These are phyloP conservation scores for Pygoscelis adeliae DNA, from an alignment of 2,113 vertebrate genomes.

Conservation along the genomic window DNA sequence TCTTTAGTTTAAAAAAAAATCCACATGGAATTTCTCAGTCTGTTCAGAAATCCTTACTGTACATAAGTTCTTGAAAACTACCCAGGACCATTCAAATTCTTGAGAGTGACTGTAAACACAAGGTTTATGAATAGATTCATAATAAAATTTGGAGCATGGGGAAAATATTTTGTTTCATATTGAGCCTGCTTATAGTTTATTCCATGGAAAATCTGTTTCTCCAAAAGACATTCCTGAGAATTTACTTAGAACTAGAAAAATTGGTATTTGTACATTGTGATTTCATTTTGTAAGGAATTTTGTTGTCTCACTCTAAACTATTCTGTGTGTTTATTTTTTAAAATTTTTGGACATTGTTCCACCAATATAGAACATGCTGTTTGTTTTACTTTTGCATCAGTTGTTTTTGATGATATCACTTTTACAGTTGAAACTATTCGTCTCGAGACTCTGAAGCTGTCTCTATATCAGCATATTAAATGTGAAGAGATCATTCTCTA, in stretches of 20 bases:
- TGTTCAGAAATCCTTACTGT: background rate
- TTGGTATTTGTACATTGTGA: rapidly evolving
- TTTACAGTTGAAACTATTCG: background rate
- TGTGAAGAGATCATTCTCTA: background rate
- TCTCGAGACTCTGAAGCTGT: background rate
- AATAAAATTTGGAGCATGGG: background rate
- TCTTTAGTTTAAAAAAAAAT: background rate
- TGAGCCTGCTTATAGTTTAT: background rate
- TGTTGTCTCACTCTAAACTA: background rate
- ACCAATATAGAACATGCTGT: background rate
- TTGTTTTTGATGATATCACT: background rate
- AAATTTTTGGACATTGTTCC: background rate
- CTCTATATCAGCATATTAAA: background rate
- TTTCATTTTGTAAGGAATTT: background rate
- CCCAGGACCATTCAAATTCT: background rate
- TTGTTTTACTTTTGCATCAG: background rate
- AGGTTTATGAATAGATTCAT: background rate
- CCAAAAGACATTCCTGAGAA: background rate
- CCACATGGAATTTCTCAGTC: background rate
- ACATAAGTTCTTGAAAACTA: background rate
- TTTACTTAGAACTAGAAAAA: background rate
- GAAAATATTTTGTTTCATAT: background rate
- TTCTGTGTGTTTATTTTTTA: background rate
- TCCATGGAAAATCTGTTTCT: background rate
- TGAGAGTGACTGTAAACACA: background rate